Evolutionary conservation across 2,888 invertebrate genomes (phyloP), one percentile per base, ranked within the genome.

Genomic region (Ceramica pisi): DNA sequence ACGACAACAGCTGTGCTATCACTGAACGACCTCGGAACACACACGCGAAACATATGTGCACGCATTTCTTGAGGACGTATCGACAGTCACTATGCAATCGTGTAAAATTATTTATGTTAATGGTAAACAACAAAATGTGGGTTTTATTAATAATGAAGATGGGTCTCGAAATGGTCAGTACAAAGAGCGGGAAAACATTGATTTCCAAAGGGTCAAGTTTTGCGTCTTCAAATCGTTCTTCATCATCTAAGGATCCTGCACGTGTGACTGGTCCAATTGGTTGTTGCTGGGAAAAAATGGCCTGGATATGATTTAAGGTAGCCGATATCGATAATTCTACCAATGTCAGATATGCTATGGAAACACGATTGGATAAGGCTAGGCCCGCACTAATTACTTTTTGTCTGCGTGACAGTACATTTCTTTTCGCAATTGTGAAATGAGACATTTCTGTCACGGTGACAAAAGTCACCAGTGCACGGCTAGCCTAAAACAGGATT

Each of bases 1-100:
- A 38, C 35, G 14, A 41, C 8, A 12, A 64, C 68, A 83, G 57
- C 71, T 57, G 68, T 75, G 66, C 80, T 79, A 82, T 75, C 75
- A 68, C 50, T 55, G 6, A 10, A 23, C 44, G 71, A 71, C 80
- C 83, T 71, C 57, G 66, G 23, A n/a, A n/a, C 51, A 50, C 55
- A 31, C 59, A 75, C 57, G 55, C n/a, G 51, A 56, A 60, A 60
- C 55, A 70, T 50, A 41, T 70, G 59, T 68, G 59, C 51, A 66
- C 50, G 57, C 61, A 62, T 66, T 71, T 77, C 50, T 60, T 75
- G n/a, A 61, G 44, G 75, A 69, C 61, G 10, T 21, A 38, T n/a
- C 12, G 56, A 76, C 26, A 3, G 10, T 26, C 50, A 50, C 19
- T 41, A 50, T n/a, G 23, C n/a, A 41, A 26, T 46, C 23, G 19